A percentile compares a stretch with the other conserved stretches of the same genome.
Conservation (phyloP, 2,888 invertebrate species). For the Hirtodrosophila duncani region DNA sequence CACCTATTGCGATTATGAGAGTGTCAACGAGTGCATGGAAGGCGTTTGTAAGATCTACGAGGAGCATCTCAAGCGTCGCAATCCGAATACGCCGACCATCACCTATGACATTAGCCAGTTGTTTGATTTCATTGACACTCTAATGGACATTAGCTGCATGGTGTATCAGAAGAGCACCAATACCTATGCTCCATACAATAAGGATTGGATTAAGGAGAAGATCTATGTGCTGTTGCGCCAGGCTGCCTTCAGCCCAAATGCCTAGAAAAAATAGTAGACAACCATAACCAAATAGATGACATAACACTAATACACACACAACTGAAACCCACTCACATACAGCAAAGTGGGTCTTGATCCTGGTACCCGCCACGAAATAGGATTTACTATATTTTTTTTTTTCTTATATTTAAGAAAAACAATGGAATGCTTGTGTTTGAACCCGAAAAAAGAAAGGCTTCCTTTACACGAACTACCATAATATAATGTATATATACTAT, state of each 20-base stretch:
- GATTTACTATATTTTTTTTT: neutral
- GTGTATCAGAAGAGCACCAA: slow-evolving; percentile 97
- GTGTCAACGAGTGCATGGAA: slow-evolving; percentile 98
- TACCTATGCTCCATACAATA: slow-evolving; percentile 98
- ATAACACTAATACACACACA: neutral
- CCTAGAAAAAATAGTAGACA: slow-evolving; percentile 21
- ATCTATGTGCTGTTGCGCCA: slow-evolving; percentile 96
- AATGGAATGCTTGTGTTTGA: slow-evolving; percentile 1
- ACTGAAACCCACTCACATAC: neutral
- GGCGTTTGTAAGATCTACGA: slow-evolving; percentile 99
- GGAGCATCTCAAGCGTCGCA: slow-evolving; percentile 96
- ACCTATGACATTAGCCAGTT: slow-evolving; percentile 99
- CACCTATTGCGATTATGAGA: slow-evolving; percentile 98
- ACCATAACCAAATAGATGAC: neutral
- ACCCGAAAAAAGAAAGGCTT: slow-evolving; percentile 15
- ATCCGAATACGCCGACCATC: slow-evolving; percentile 97
- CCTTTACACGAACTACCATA: slow-evolving; percentile 29
- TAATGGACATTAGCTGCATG: slow-evolving; percentile 95
- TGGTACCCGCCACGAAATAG: neutral
- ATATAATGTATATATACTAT: slow-evolving; percentile 39
- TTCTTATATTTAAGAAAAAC: slow-evolving; percentile 6
- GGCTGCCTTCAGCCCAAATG: slow-evolving; percentile 84
- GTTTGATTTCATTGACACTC: slow-evolving; percentile 98
- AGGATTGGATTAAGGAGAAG: slow-evolving; percentile 99
- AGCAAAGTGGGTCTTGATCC: neutral